Evolutionary conservation across 1,140 invertebrate genomes (phyloP).

Genomic region (Scaptomyza hsui): DNA sequence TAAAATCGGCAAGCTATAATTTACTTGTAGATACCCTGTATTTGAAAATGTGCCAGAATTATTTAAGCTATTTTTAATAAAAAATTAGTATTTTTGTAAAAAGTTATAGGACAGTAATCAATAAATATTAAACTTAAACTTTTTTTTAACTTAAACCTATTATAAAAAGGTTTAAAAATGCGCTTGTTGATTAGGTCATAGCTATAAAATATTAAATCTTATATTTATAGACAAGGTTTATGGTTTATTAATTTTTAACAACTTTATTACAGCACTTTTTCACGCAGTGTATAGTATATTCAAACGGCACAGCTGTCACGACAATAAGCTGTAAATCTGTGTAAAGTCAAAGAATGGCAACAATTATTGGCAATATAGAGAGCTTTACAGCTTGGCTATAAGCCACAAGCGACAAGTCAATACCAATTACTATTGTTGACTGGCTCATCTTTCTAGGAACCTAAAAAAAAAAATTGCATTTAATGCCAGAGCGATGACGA

Average conservation of each 20-base stretch:
- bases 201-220: too few relatives aligned
- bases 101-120: too few relatives aligned
- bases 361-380: slow-evolving; percentile 41
- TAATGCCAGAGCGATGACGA: slow-evolving; percentile 2
- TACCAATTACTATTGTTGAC: slow-evolving; percentile 19
- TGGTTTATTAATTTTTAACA: neutral
- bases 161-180: too few relatives aligned
- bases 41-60: too few relatives aligned
- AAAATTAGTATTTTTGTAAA: too few relatives aligned
- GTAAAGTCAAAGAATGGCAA: slow-evolving; percentile 18
- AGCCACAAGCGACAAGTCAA: slow-evolving; percentile 1
- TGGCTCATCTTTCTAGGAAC: slow-evolving; percentile 48
- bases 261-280: neutral
- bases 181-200: neutral
- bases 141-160: too few relatives aligned
- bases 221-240: neutral
- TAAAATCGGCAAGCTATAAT: neutral
- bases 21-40: neutral
- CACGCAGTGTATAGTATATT: neutral
- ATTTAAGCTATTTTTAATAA: too few relatives aligned
- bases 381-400: slow-evolving; percentile 13
- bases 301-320: slow-evolving; percentile 21
- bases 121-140: too few relatives aligned
- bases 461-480: slow-evolving; percentile 17
- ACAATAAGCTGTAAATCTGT: slow-evolving; percentile 40